phyloP scores from a whole-genome alignment of 2,888 invertebrate genomes.

The Drosophila paracracens region DNA sequence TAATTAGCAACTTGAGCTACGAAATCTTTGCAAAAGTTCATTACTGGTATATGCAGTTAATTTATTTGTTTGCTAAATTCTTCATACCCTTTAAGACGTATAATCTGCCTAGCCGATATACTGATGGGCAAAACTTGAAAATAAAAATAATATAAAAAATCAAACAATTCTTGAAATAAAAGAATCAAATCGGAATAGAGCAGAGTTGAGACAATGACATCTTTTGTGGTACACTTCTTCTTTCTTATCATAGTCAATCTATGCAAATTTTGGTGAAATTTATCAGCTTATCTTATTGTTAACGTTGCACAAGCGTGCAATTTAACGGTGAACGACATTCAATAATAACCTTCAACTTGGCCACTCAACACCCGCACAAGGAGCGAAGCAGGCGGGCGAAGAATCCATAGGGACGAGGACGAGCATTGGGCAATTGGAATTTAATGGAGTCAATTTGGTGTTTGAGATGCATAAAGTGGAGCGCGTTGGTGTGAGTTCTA shows the following conservation, averaged over 20 bases:
- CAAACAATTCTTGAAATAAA: neutral
- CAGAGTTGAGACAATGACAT: neutral
- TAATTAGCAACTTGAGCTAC: neutral
- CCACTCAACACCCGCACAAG: conserved; percentile 28
- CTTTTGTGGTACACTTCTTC: neutral
- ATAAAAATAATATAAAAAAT: neutral
- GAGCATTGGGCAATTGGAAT: conserved; percentile 77
- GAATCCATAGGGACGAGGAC: conserved; percentile 36
- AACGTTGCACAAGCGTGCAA: conserved; percentile 22
- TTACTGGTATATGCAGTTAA: neutral
- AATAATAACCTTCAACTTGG: conserved; percentile 49
- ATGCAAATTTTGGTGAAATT: conserved; percentile 41
- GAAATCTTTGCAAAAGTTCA: neutral
- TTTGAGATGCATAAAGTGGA: conserved; percentile 77
- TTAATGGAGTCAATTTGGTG: conserved; percentile 80
- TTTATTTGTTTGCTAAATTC: neutral
- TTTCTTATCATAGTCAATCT: conserved; percentile 34
- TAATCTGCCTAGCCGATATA: neutral
- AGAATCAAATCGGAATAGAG: neutral
- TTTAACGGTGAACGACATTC: conserved; percentile 35
- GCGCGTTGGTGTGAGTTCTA: conserved; percentile 65
- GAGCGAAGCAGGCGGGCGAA: neutral
- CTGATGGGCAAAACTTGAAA: neutral
- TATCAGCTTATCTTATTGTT: conserved; percentile 31
- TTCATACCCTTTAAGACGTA: neutral